Base-by-base conservation (phyloP, 2,113 vertebrate genomes). In the Nannospalax galili region DNA sequence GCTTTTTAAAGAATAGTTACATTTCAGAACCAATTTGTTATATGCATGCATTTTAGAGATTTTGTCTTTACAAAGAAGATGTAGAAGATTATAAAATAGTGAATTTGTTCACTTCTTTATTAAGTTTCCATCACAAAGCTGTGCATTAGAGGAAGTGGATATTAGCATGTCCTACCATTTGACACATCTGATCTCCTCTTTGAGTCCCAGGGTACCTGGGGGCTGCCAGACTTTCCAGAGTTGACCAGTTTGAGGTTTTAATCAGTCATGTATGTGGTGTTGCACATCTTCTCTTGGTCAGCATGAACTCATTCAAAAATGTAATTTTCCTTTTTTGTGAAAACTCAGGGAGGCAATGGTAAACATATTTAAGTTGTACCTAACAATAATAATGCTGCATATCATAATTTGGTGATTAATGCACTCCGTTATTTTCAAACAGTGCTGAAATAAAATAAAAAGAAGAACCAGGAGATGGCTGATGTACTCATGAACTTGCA, bases 61-160 rank as follows among this genome's bases (percentile, higher is more conserved):
- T 95, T 88, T 84, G 72, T 67, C 40, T 40, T 58, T 52, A 67
- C 37, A 75, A 22, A 82, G 72, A 92, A 80, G 74, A 91, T 79
- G 92, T 87, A 40, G 75, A 48, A 80, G 16, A 94, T 91, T 73
- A 95, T 77, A 93, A 95, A 93, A 92, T 75, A 93, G 93, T 85
- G 40, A 88, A 92, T 85, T 26, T 45, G 22, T 77, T 73, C 56
- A 88, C 37, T n/a, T 96, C 74, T 79, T 86, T 87, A 90, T 95
- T 97, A 94, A 84, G 30, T 74, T 84, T 30, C 3, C 92, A 60
- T 48, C 72, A 79, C 65, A 92, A 56, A 77, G 15, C 28, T 90
- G 28, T 80, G 10, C 62, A 93, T 79, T 56, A 81, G 10, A 81
- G 35, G 42, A 95, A 84, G 22, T 24, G 9, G 24, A 52, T 73